phyloP scores from a whole-genome alignment of 2,888 invertebrate genomes.

The Hylaea fasciaria region DNA sequence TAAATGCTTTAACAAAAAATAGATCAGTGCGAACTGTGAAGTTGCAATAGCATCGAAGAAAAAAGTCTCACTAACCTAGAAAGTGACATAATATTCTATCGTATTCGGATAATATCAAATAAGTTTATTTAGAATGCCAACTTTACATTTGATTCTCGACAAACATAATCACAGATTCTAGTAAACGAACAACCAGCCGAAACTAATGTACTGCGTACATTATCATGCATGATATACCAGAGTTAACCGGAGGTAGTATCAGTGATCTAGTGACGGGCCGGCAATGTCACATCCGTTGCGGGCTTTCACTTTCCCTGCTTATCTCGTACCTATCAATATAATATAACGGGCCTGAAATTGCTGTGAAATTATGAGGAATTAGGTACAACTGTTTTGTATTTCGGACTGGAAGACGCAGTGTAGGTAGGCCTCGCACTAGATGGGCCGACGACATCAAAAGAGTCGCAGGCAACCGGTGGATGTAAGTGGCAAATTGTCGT shows the following conservation, averaged over 20 bases:
- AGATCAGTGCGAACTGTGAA: too few species aligned
- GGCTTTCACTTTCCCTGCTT: slow-evolving; percentile 39
- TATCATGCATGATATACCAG: slow-evolving; percentile 1
- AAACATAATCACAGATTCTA: too few species aligned
- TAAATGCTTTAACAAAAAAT: too few species aligned
- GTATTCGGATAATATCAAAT: not conserved
- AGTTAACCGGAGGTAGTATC: slow-evolving; percentile 18
- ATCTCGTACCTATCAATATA: slow-evolving; percentile 13
- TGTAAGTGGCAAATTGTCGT: too few species aligned
- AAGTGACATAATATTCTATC: not conserved
- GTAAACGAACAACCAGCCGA: not conserved
- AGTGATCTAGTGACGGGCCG: slow-evolving; percentile 19
- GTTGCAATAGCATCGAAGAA: not conserved
- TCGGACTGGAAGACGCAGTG: too few species aligned
- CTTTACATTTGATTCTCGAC: too few species aligned
- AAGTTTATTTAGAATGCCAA: not conserved
- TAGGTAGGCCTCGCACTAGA: too few species aligned
- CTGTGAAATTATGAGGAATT: slow-evolving; percentile 19
- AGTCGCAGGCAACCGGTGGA: too few species aligned
- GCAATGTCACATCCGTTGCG: slow-evolving; percentile 38
- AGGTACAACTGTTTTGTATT: not conserved
- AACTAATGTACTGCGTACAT: slow-evolving; percentile 11
- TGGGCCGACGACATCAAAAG: too few species aligned
- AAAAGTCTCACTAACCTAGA: too few species aligned
- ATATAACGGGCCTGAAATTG: slow-evolving; percentile 13